These are phyloP conservation scores for Montipora capricornis DNA, from an alignment of 64 coral and sea anemone genomes.

Conservation along the genomic window DNA sequence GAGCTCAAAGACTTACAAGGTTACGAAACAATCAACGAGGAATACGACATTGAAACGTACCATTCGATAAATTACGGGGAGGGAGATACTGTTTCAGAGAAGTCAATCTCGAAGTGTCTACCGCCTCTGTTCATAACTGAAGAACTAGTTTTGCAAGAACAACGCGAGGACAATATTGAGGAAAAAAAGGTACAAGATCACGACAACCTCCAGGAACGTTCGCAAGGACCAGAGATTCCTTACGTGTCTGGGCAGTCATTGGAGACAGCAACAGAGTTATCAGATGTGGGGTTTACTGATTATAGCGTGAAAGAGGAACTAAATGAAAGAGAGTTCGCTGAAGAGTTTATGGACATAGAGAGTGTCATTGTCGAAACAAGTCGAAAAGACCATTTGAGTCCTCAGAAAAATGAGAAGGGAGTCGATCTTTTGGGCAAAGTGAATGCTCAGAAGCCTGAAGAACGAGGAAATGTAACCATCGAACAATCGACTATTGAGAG, in stretches of 20 bases:
- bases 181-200: background rate
- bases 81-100: conserved; percentile 17
- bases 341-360: conserved; percentile 29
- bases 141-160: background rate
- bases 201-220: background rate
- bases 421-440: conserved; percentile 26
- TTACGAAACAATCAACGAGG: conserved; percentile 21
- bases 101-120: conserved; percentile 13
- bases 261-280: background rate
- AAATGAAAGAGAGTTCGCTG: conserved; percentile 32
- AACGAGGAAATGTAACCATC: background rate
- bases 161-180: background rate
- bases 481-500: background rate
- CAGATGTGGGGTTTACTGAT: background rate
- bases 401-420: conserved; percentile 28
- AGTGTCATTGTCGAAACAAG: background rate
- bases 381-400: background rate
- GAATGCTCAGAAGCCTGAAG: background rate
- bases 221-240: background rate
- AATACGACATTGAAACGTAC: conserved; percentile 8
- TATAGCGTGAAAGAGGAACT: background rate
- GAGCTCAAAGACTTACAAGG: conserved; percentile 32
- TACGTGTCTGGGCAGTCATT: background rate
- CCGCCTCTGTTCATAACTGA: conserved; percentile 13
- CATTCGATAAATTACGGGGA: background rate